Evolutionary conservation across 2,888 invertebrate species (phyloP).

Genomic region (Sussaba pulchella): DNA sequence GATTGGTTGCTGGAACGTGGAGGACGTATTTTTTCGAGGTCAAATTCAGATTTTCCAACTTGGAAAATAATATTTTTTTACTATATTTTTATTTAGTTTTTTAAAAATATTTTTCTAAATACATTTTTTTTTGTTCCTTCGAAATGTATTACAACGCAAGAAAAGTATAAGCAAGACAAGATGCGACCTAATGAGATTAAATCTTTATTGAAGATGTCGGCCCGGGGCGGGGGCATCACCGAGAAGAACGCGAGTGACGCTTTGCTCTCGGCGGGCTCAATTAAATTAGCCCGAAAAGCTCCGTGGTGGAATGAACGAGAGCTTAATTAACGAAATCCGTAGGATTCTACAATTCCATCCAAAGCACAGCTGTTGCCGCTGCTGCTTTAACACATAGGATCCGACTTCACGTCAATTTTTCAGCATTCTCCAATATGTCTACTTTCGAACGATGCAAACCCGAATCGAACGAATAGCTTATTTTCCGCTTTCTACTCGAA

Average conservation of each 20-base stretch:
- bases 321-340: constrained; percentile 80
- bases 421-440: too few species aligned
- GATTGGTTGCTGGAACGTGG: too few species aligned
- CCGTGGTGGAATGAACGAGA: constrained; percentile 76
- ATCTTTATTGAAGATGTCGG: constrained; percentile 72
- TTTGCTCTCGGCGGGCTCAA: constrained; percentile 66
- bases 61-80: too few species aligned
- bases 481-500: too few species aligned
- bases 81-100: too few species aligned
- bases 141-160: constrained; percentile 21
- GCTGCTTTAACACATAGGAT: background rate
- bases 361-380: background rate
- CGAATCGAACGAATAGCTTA: too few species aligned
- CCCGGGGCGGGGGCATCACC: constrained; percentile 28
- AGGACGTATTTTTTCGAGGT: too few species aligned
- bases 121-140: background rate
- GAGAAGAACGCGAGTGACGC: constrained; percentile 18
- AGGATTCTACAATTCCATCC: constrained; percentile 34
- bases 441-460: too few species aligned
- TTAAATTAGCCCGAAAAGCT: constrained; percentile 77
- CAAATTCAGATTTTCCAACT: too few species aligned
- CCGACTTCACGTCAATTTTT: constrained; percentile 21
- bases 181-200: constrained; percentile 68
- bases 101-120: too few species aligned
- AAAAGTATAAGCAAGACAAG: constrained; percentile 17